Base-by-base conservation (phyloP, 53 echinoderm and acorn worm genomes). In the Echinometra lucunter region DNA sequence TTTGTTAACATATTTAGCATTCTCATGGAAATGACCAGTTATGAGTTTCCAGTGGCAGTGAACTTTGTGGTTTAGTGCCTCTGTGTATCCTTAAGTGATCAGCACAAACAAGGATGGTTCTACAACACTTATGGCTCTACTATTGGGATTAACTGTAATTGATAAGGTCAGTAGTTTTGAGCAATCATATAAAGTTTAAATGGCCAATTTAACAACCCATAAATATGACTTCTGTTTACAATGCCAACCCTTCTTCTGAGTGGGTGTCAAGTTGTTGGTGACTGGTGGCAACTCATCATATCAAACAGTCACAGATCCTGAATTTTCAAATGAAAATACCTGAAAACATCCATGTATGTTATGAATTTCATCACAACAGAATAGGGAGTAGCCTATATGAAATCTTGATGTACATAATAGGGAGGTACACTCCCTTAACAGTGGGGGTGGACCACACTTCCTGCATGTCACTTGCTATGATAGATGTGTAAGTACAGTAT, bases 31-130 rank as follows among this genome's bases (percentile, higher is more conserved):
- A 85, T 85, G 23, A 37, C 47, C 85, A n/a, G 38, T 78, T 53
- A 47, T 10, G 8, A 49, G 85, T 81, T 81, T 81, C 19, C n/a
- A 85, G 49, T 85, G 28, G 6, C 85, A 49, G n/a, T 53, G 85
- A 85, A 21, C 49, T 47, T 21, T 47, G 69, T 69, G 69, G 69
- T 69, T 69, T 69, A 28, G 69, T 69, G 69, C 69, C 32, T 69
- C 69, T 69, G 13, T 81, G 81, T 44, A 81, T 42, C 81, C 81
- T 80, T 44, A 81, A 81, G 18, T 81, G 81, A 81, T 81, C 23
- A 42, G 40, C 11, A 74, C 74, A 74, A 35, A 74, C 74, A 37
- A 37, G 74, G 30, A 74, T 11, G 17, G 15, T 74, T 74, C 5
- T 17, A 0, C 32, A 74, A 35, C 15, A 32, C 44, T 38, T 80